Percentiles rank a stretch among this genome's conserved stretches.
Conservation (phyloP, 1,140 invertebrate genomes). For the Hylaeus volcanicus region DNA sequence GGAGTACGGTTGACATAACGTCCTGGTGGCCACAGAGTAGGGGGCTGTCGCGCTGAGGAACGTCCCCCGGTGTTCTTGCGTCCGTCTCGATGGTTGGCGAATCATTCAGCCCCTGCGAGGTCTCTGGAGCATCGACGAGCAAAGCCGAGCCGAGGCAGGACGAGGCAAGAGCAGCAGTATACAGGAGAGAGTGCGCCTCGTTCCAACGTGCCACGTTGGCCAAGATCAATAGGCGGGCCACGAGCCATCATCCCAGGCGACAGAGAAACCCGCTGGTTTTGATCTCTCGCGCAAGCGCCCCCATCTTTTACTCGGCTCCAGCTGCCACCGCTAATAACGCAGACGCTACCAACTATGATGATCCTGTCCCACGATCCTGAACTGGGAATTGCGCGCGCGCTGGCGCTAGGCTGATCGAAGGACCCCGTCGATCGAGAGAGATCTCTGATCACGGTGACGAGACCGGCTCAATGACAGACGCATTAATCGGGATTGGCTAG, state of each 20-base stretch:
- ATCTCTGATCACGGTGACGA: no score
- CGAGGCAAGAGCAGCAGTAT: conserved; percentile 28
- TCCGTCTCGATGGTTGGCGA: conserved; percentile 28
- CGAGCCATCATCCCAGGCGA: conserved; percentile 72
- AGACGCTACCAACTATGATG: conserved; percentile 30
- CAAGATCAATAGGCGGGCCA: conserved; percentile 76
- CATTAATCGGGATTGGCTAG: no score
- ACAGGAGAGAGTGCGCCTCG: conserved; percentile 52
- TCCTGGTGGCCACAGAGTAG: not conserved
- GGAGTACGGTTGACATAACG: not conserved
- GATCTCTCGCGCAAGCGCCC: conserved; percentile 71
- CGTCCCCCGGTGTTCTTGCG: conserved; percentile 24
- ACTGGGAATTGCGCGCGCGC: conserved; percentile 10
- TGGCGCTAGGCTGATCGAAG: no score
- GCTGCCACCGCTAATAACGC: conserved; percentile 40
- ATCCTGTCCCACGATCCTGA: conserved; percentile 20
- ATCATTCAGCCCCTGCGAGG: conserved; percentile 27
- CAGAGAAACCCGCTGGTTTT: conserved; percentile 69
- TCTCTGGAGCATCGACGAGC: conserved; percentile 24
- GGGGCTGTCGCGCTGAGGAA: not conserved
- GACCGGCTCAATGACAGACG: no score
- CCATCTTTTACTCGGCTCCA: conserved; percentile 5
- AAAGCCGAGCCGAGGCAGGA: conserved; percentile 20
- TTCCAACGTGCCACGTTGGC: conserved; percentile 69
- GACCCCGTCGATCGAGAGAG: not conserved